phyloP scores from a whole-genome alignment of 2,113 vertebrate genomes.

The Megatriorchis doriae region DNA sequence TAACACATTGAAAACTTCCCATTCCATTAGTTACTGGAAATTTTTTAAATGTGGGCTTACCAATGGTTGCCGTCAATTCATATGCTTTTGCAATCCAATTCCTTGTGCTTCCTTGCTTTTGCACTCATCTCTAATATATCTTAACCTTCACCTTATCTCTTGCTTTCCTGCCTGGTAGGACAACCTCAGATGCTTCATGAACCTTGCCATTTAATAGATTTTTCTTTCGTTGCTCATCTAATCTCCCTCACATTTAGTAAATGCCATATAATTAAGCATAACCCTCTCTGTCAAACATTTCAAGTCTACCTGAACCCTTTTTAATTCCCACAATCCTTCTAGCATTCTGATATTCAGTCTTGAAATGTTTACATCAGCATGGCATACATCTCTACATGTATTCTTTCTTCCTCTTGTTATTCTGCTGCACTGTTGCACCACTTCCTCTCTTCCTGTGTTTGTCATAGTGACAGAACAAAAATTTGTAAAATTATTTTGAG shows the following conservation, averaged over 20 bases:
- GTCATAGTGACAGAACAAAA: background rate
- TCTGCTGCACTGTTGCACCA: background rate
- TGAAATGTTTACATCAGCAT: background rate
- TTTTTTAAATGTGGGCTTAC: background rate
- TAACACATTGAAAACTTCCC: background rate
- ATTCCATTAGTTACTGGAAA: background rate
- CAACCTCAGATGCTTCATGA: background rate
- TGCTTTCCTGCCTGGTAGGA: background rate
- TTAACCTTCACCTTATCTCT: background rate
- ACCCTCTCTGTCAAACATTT: background rate
- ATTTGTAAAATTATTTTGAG: background rate
- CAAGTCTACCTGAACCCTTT: background rate
- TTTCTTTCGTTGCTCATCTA: background rate
- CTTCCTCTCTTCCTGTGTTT: background rate
- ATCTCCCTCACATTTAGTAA: background rate
- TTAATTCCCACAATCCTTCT: background rate
- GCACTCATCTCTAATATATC: background rate
- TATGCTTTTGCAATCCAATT: background rate
- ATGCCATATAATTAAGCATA: background rate
- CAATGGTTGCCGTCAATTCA: background rate
- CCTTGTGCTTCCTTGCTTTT: background rate
- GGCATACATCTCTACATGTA: background rate
- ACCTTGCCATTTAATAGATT: background rate
- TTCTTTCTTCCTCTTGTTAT: background rate
- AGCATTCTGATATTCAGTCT: background rate